Evolutionary conservation across 2,888 invertebrate genomes (phyloP), one percentile per base, ranked within the genome.

Genomic region (Eupeodes latifasciatus): DNA sequence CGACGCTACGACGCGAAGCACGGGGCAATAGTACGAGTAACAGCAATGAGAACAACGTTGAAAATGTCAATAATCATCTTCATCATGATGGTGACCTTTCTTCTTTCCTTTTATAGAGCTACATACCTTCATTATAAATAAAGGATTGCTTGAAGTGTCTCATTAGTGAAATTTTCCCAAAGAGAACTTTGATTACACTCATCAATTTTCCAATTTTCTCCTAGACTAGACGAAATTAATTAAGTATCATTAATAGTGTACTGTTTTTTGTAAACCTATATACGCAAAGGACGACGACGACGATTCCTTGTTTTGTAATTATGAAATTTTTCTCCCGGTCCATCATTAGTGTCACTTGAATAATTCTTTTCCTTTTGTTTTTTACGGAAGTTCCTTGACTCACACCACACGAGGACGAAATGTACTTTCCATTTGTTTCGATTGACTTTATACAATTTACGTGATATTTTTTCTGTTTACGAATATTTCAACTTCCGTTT

Each of bases 191-290:
- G 40, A 86, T 83, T 76, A 55, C 64, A 67, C 59, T 61, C 69
- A 71, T 79, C 78, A 78, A 69, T 75, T 71, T 64, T 59, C 57
- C 64, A 71, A 69, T 80, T 74, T 77, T 78, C 67, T 40, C 51
- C 44, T 40, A 44, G 79, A 57, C 79, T 81, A 78, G 86, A 79
- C 57, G 5, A 49, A 67, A 69, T 80, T 80, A 67, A 85, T 85
- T 71, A 64, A 34, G 14, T 72, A 59, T 47, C 72, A 72, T 72
- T 59, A 57, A 72, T 55, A 40, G 40, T 62, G 16, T 27, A 27
- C 27, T 27, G 27, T 27, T 27, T 27, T 51, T 14, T 53, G 14
- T 3, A 1, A 14, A 40, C 5, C 6, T 6, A 36, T 6, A 36
- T 5, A 16, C 11, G 11, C 4, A 55, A 57, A 47, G 44, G 71